A percentile compares a stretch with the other conserved stretches of the same genome.
phyloP scores from a whole-genome alignment of 2,888 invertebrate species.

The Oxytorus armatus region DNA sequence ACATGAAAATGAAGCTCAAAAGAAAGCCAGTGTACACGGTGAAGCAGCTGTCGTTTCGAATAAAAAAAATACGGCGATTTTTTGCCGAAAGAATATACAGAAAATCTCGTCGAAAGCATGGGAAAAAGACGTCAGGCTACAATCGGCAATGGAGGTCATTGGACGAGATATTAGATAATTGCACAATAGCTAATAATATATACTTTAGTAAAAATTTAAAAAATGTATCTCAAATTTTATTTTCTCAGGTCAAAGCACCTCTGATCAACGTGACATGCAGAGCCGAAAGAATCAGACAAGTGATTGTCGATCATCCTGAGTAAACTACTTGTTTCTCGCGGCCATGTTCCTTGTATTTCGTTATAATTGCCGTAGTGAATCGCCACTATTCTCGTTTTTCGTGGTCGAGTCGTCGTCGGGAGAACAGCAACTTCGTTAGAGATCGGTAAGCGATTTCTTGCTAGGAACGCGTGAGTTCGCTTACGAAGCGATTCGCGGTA shows the following conservation, averaged over 20 bases:
- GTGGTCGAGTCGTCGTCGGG: neutral
- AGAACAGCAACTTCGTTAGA: neutral
- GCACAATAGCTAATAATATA: no score
- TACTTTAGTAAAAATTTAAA: no score
- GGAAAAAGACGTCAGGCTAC: no score
- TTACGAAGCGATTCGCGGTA: slow-evolving; percentile 26
- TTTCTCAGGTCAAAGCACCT: slow-evolving; percentile 71
- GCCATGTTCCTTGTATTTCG: slow-evolving; percentile 32
- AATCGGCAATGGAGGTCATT: no score
- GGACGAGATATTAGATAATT: no score
- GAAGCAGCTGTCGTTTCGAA: no score
- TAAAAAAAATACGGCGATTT: no score
- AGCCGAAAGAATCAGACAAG: slow-evolving; percentile 15
- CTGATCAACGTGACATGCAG: slow-evolving; percentile 71
- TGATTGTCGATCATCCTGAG: slow-evolving; percentile 22
- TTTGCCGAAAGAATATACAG: no score
- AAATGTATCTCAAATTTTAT: no score
- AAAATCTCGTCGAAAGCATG: no score
- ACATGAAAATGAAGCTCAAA: no score
- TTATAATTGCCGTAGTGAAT: slow-evolving; percentile 31
- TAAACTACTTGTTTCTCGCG: slow-evolving; percentile 44
- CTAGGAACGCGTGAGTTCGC: slow-evolving; percentile 40
- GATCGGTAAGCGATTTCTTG: slow-evolving; percentile 54
- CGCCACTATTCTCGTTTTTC: slow-evolving; percentile 11
- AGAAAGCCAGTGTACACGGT: no score